Percentiles rank a stretch among this genome's conserved stretches.
Conservation (phyloP, 2,888 invertebrate species). For the Steromphala cineraria region DNA sequence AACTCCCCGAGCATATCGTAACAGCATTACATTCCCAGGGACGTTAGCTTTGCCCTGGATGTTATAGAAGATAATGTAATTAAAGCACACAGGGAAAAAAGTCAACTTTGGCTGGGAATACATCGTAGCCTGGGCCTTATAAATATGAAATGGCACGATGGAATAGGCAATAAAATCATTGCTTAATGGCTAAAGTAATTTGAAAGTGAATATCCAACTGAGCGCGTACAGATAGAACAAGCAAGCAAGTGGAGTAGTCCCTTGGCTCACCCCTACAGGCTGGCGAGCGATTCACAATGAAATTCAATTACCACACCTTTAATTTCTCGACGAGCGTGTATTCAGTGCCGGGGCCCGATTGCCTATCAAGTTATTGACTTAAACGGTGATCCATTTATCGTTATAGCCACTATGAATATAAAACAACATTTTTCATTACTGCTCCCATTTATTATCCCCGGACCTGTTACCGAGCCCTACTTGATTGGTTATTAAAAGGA, state of each 20-base stretch:
- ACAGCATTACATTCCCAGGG: neutral
- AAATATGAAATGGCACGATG: conserved; percentile 8
- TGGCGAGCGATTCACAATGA: neutral
- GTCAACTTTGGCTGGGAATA: neutral
- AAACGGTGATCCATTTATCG: conserved; percentile 17
- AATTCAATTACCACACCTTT: conserved; percentile 10
- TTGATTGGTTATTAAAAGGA: conserved; percentile 8
- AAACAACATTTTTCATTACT: conserved; percentile 12
- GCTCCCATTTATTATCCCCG: neutral
- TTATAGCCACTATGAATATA: conserved; percentile 13
- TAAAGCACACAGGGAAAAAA: neutral
- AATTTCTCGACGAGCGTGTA: neutral
- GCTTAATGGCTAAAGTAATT: conserved; percentile 2
- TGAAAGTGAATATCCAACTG: conserved; percentile 8
- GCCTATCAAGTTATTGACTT: conserved; percentile 15
- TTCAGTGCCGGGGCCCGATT: neutral
- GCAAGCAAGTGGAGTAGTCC: neutral
- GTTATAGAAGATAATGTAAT: neutral
- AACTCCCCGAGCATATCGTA: too few relatives aligned
- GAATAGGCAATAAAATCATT: conserved; percentile 6
- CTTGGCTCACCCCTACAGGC: neutral
- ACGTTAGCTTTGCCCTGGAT: neutral
- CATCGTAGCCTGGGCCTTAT: neutral
- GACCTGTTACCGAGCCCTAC: neutral
- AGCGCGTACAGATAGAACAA: neutral